Evolutionary conservation across 1,140 invertebrate species (phyloP), one percentile per base, ranked within the genome.

Genomic region (Andricus grossulariae): DNA sequence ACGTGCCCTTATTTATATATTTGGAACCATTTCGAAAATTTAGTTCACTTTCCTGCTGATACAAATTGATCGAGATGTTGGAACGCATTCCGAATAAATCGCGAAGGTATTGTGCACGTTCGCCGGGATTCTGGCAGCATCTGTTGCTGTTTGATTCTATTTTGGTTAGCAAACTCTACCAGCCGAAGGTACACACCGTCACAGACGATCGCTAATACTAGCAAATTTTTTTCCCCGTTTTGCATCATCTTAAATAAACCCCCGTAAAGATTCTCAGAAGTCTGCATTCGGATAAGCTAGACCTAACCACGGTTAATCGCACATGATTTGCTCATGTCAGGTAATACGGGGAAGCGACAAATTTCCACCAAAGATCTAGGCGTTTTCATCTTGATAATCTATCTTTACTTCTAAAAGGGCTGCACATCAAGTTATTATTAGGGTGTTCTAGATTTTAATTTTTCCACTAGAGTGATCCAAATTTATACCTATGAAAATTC

Each of bases 91-190:
- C n/a, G 16, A 18, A 45, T 45, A 45, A 54, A 18, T 54, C 52
- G n/a, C 52, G 52, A 19, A 52, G 16, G 32, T 55, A 72, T 18
- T 21, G 55, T n/a, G 50, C 6, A 45, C 19, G n/a, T 49, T 21
- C 16, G 18, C 52, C 52, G 52, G 52, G 50, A 51, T 72, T 16
- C 10, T 51, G 19, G 66, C 73, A 74, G 50, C n/a, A 74, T 78
- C 70, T 76, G 77, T 78, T 74, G 71, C 71, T 75, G 50, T 78
- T 79, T 71, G 21, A 13, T 55, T 80, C 82, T 83, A 83, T 83
- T 83, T 83, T 39, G 51, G 82, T 80, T 70, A 54, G 71, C 1
- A 32, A 76, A 78, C 50, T 32, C 25, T 25, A 72, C 72, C 50
- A 50, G n/a, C 8, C n/a, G n/a, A 19, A 45, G 32, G 45, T 13